Evolutionary conservation across 2,888 invertebrate genomes (phyloP), one percentile per base, ranked within the genome.

Genomic region (Acronicta psi): DNA sequence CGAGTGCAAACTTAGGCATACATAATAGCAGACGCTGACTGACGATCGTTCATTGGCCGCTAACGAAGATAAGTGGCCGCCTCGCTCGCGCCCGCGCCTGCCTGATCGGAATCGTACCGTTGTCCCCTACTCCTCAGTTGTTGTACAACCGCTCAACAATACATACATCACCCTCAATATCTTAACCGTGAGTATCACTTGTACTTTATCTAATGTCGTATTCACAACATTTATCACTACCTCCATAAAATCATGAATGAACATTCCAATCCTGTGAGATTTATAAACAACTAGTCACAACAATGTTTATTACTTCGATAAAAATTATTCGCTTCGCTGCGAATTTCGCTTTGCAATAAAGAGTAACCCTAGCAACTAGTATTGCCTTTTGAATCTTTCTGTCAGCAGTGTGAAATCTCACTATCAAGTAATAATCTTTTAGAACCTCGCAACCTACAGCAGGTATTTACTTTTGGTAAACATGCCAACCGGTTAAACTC

Each of bases 1-100:
- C 52, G 58, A 62, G 67, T 61, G 63, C 71, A 70, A 63, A 60
- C 45, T 53, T 47, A 38, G 38, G 38, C 40, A 20, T 60, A 65
- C 44, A 55, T 45, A 54, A 50, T 29, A 38, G 45, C 57, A 43
- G 41, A 42, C 65, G 55, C 46, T 62, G 36, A 56, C 11, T 37
- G 70, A 68, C 62, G 61, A 36, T 43, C 77, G 77, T 61, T 78
- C 75, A 80, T 82, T 83, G 82, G 81, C 65, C 64, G 62, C 52
- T 69, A 52, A 54, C 55, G 34, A 65, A 73, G 79, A 76, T 81
- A 80, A 79, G 69, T 73, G 66, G 55, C 61, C 43, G 44, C 49
- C 37, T 46, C 65, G 50, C 55, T 63, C 53, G 41, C 59, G 59
- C 50, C 52, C 53, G 41, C 59, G 59, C 50, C 52, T 16, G 58